phyloP scores from a whole-genome alignment of 1,140 invertebrate genomes.

The Ips typographus region DNA sequence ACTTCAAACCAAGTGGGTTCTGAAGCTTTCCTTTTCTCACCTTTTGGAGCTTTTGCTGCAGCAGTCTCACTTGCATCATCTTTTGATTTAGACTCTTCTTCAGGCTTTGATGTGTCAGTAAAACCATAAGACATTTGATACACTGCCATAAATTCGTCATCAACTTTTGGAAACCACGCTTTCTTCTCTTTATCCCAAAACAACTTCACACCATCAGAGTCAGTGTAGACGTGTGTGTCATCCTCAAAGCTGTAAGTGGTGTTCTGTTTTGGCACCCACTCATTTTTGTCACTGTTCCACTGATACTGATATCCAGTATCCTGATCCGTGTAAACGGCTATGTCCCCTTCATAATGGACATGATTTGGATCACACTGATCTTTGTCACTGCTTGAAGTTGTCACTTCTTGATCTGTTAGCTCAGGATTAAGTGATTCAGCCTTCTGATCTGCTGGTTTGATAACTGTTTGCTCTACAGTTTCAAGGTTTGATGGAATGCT shows the following conservation, averaged over 20 bases:
- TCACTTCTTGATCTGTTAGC: too few relatives aligned
- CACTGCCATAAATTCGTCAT: constrained; percentile 93
- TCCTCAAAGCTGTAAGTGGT: constrained; percentile 71
- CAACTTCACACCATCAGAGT: constrained; percentile 85
- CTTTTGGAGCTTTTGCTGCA: constrained; percentile 30
- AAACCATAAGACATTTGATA: constrained; percentile 97
- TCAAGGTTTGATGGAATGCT: too few relatives aligned
- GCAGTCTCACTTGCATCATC: constrained; percentile 34
- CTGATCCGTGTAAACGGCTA: constrained; percentile 75
- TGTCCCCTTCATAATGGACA: constrained; percentile 66
- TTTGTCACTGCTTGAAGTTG: background rate
- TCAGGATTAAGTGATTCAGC: too few relatives aligned
- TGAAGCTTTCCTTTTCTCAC: constrained; percentile 53
- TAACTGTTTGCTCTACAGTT: too few relatives aligned
- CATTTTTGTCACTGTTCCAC: constrained; percentile 63
- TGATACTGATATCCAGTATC: constrained; percentile 65
- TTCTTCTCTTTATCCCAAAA: constrained; percentile 89
- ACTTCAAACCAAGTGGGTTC: constrained; percentile 89
- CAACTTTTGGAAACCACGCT: constrained; percentile 96
- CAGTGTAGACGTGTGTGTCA: constrained; percentile 78
- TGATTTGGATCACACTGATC: constrained; percentile 54
- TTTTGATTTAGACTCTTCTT: constrained; percentile 44
- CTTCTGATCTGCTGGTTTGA: too few relatives aligned
- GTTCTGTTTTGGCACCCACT: constrained; percentile 57
- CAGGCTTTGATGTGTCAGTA: constrained; percentile 55